These are phyloP conservation scores for Pseudeuparius sepicola DNA, from an alignment of 2,888 invertebrate species.

Conservation along the genomic window DNA sequence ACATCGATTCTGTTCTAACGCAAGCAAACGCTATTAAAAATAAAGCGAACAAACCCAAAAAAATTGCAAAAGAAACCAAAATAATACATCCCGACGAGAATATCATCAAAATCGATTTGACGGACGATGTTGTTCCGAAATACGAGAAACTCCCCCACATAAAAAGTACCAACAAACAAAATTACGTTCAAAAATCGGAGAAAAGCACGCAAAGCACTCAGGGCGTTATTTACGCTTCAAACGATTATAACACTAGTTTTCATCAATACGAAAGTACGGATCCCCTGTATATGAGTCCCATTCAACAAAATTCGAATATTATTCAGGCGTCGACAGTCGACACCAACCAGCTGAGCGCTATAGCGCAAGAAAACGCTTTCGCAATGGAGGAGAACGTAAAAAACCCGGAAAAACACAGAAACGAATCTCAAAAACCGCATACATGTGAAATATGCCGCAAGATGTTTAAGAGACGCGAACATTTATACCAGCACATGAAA, in stretches of 20 bases:
- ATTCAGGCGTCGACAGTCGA: background rate
- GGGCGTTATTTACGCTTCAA: constrained; percentile 29
- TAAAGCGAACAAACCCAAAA: constrained; percentile 7
- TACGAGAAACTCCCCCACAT: constrained; percentile 28
- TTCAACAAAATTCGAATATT: constrained; percentile 9
- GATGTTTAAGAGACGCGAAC: constrained; percentile 58
- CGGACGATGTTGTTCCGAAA: constrained; percentile 24
- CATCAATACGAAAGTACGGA: too few relatives aligned
- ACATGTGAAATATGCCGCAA: constrained; percentile 51
- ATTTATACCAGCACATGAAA: constrained; percentile 57
- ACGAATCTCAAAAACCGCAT: constrained; percentile 22
- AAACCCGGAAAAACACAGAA: constrained; percentile 2
- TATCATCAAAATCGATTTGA: constrained; percentile 33
- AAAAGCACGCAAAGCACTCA: constrained; percentile 22
- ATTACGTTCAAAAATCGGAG: constrained; percentile 25
- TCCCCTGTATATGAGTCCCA: too few relatives aligned
- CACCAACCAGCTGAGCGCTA: background rate
- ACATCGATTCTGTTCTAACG: too few relatives aligned
- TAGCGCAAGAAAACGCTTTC: background rate
- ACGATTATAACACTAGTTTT: constrained; percentile 27
- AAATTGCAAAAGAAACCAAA: background rate
- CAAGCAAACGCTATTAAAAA: too few relatives aligned
- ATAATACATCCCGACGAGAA: constrained; percentile 19
- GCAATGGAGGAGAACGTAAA: constrained; percentile 1
- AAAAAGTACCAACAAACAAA: constrained; percentile 21